Conservation (phyloP, 2,888 invertebrate species). For the Dione juno region DNA sequence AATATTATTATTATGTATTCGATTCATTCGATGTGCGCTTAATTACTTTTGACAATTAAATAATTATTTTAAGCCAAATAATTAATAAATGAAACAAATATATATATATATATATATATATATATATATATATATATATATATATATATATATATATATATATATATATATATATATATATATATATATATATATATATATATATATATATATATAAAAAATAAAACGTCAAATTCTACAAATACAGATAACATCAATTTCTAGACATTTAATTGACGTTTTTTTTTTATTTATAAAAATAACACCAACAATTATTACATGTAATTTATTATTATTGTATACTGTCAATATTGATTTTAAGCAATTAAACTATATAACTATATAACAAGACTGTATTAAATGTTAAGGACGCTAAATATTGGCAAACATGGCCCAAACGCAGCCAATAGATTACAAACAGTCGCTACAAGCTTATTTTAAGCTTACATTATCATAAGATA, state of each 20-base stretch:
- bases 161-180: not conserved
- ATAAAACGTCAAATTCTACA: not conserved
- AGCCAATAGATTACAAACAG: slow-evolving; percentile 25
- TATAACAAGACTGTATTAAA: slow-evolving; percentile 31
- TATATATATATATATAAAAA: not conserved
- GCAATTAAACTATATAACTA: slow-evolving; percentile 27
- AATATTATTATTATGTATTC: slow-evolving; percentile 17
- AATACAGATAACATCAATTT: slow-evolving; percentile 16
- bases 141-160: not conserved
- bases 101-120: not conserved
- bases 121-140: not conserved
- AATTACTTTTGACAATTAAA: not conserved
- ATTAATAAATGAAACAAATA: not conserved
- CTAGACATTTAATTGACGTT: slow-evolving; percentile 26
- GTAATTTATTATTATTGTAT: not conserved
- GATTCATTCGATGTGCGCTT: slow-evolving; percentile 30
- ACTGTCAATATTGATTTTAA: slow-evolving; percentile 3
- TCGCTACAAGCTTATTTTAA: slow-evolving; percentile 33
- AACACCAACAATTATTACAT: slow-evolving; percentile 8
- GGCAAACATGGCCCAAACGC: slow-evolving; percentile 34
- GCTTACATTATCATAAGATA: slow-evolving; percentile 40
- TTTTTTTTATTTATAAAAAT: slow-evolving; percentile 18
- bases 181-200: not conserved
- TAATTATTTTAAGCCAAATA: not conserved
- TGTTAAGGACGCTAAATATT: slow-evolving; percentile 37